phyloP scores from a whole-genome alignment of 2,797 vertebrate species.

The Sebastes oblongus region DNA sequence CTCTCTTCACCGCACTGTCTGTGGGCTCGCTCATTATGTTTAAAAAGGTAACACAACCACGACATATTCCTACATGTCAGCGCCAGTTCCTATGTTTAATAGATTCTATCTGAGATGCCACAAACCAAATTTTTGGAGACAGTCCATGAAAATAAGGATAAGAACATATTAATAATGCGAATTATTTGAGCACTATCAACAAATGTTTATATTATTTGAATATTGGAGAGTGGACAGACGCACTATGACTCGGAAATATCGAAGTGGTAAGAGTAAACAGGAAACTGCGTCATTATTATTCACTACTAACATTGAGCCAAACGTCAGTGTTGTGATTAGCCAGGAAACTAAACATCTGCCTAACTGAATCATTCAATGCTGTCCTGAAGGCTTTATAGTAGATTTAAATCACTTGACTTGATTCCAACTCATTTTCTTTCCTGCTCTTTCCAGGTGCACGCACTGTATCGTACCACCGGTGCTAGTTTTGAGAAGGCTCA shows the following conservation, averaged over 20 bases:
- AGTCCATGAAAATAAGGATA: neutral
- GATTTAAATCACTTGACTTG: neutral
- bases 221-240: neutral
- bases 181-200: neutral
- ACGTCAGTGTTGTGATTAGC: neutral
- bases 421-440: neutral
- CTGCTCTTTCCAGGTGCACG: conserved; percentile 86
- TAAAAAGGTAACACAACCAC: conserved; percentile 89
- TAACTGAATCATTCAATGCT: neutral
- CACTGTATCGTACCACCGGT: conserved; percentile 95
- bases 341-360: neutral
- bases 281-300: neutral
- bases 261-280: neutral
- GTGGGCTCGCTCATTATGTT: conserved; percentile 99
- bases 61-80: neutral
- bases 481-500: conserved; percentile 99
- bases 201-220: neutral
- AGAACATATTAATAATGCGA: neutral
- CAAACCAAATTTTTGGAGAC: neutral
- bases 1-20: conserved; percentile 96
- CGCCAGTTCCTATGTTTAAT: neutral
- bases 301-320: neutral
- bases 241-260: neutral
- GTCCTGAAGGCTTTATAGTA: neutral
- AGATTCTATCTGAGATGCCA: neutral